phyloP scores from a whole-genome alignment of 2,888 invertebrate genomes.

The Idaea aversata region DNA sequence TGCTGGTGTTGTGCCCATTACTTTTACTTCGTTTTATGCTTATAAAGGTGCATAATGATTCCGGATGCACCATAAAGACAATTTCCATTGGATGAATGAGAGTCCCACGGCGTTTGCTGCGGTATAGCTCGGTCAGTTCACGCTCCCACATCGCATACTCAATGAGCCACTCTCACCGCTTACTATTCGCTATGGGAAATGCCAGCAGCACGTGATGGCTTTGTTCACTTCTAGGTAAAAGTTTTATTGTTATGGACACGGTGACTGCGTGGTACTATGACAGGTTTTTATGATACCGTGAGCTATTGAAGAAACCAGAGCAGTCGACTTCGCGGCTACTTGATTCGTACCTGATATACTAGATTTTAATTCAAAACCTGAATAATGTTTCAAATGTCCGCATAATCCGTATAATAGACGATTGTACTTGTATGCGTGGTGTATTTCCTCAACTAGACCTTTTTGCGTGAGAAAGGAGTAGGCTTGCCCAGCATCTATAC shows the following conservation, averaged over 20 bases:
- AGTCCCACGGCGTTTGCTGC: conserved; percentile 17
- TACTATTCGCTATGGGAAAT: conserved; percentile 30
- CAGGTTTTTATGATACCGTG: not conserved
- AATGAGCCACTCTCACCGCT: conserved; percentile 34
- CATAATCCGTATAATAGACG: too few species aligned
- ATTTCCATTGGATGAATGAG: conserved; percentile 29
- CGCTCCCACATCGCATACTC: conserved; percentile 23
- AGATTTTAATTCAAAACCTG: not conserved
- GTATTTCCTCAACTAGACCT: too few species aligned
- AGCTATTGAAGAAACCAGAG: not conserved
- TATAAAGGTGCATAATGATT: not conserved
- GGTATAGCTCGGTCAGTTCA: conserved; percentile 5
- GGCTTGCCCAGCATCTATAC: too few species aligned
- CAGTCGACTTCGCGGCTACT: not conserved
- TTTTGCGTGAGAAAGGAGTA: too few species aligned
- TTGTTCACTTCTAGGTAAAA: conserved; percentile 16
- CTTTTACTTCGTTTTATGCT: not conserved
- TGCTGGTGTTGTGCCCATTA: too few species aligned
- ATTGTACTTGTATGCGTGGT: too few species aligned
- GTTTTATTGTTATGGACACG: not conserved
- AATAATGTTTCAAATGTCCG: not conserved
- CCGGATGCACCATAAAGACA: conserved; percentile 31
- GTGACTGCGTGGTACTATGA: not conserved
- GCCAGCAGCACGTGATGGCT: conserved; percentile 15
- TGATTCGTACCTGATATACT: not conserved